A percentile compares a stretch with the other conserved stretches of the same genome.
Conservation (phyloP, 2,797 vertebrate genomes). For the Setipinna tenuifilis region DNA sequence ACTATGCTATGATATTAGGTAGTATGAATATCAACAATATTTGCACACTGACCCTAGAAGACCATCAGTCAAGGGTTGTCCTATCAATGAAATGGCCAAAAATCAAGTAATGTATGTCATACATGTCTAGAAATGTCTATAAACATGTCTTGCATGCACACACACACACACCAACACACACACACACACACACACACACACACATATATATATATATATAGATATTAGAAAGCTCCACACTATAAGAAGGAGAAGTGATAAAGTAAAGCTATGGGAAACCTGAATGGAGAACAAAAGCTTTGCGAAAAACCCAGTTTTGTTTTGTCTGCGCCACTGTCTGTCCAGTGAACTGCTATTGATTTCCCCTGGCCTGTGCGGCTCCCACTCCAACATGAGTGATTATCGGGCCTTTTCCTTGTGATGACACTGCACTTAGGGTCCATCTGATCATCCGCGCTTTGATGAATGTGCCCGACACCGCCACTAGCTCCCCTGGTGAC, state of each 20-base stretch:
- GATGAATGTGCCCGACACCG: slow-evolving; percentile 67
- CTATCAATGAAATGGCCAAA: background rate
- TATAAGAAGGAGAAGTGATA: background rate
- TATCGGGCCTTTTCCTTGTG: slow-evolving; percentile 74
- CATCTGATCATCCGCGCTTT: slow-evolving; percentile 68
- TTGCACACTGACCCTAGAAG: background rate
- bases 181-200: no score
- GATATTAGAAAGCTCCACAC: background rate
- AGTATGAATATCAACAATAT: background rate
- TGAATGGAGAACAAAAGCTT: background rate
- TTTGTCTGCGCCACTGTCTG: slow-evolving; percentile 41
- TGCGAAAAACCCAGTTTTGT: slow-evolving; percentile 24
- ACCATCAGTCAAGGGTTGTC: background rate
- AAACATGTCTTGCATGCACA: no score
- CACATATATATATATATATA: no score
- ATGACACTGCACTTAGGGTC: slow-evolving; percentile 75
- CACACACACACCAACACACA: no score
- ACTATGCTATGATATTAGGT: background rate
- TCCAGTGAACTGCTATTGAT: slow-evolving; percentile 79
- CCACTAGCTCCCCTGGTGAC: slow-evolving; percentile 56
- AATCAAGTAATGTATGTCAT: no score
- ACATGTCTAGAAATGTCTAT: no score
- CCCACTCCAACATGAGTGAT: slow-evolving; percentile 71
- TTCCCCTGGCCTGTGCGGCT: slow-evolving; percentile 69
- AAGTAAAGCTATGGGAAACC: background rate